Base-by-base conservation (phyloP, 2,888 invertebrate species). In the Ormia ochracea region DNA sequence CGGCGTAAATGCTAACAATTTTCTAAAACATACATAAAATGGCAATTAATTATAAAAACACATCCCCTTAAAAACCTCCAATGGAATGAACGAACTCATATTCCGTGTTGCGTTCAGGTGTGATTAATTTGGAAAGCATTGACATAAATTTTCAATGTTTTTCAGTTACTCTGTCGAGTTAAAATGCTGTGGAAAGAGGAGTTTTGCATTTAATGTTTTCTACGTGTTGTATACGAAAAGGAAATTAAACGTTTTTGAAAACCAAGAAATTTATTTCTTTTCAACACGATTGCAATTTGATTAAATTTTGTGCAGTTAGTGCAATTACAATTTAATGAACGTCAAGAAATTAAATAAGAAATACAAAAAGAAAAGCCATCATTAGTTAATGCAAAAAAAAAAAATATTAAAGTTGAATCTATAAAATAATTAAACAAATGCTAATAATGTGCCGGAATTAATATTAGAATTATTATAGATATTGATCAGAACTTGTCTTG, bases 1-100 rank as follows among this genome's bases (percentile, higher is more conserved):
- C 76, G 76, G 54, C 82, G 66, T 70, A 76, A 79, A 77, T 79
- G 68, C 65, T 41, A 65, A 72, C 79, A 77, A 77, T 81, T 82
- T 82, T 76, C 58, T 56, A 59, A 69, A 70, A 43, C 56, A 38
- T 56, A 50, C 54, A 63, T 63, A 74, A 68, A 75, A 76, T 58
- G 43, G 74, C 76, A 78, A 81, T 81, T 81, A 79, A 79, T 72
- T 66, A 68, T 50, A 58, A 56, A 45, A 48, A 65, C 54, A 52
- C 58, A 75, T 73, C 33, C 38, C 36, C 43, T 26, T 50, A n/a
- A 43, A 63, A 43, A 14, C 19, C 7, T 43, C 9, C 9, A 33
- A 23, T 6, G 38, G 41, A 31, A 70, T 38, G 28, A 41, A 6
- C 3, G 23, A n/a, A 14, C 36, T 10, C 10, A 5, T 12, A 17